Evolutionary conservation across 2,797 vertebrate genomes (phyloP).

Genomic region (Tamandua tetradactyla): DNA sequence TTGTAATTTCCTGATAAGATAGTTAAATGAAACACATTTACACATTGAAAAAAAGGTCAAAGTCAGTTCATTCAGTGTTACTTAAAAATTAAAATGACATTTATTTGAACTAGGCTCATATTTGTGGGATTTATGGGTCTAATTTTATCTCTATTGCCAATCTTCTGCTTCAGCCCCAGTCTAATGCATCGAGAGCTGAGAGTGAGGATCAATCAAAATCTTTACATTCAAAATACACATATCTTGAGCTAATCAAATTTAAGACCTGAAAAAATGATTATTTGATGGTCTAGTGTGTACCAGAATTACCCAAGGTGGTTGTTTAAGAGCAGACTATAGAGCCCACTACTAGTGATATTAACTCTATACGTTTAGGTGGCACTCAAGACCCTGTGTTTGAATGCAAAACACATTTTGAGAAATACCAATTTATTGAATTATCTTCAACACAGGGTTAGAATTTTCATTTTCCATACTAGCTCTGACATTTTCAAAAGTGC

Average conservation of each 20-base stretch:
- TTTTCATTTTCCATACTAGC: not conserved
- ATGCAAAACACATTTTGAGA: not conserved
- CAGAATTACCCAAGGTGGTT: not conserved
- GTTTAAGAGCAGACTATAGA: not conserved
- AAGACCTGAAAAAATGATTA: not conserved
- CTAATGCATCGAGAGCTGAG: not conserved
- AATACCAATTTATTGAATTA: not conserved
- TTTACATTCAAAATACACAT: not conserved
- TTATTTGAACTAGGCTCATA: not conserved
- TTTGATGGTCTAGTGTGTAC: not conserved
- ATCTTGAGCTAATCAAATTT: not conserved
- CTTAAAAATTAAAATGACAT: not conserved
- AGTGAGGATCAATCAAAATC: not conserved
- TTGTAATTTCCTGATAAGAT: not conserved
- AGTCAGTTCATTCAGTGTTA: not conserved
- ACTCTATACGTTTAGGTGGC: not conserved
- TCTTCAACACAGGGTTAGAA: not conserved
- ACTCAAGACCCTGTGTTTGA: not conserved
- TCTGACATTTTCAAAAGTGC: slow-evolving; percentile 1
- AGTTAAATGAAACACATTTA: not conserved
- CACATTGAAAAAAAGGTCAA: not conserved
- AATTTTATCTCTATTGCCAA: not conserved
- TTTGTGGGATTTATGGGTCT: not conserved
- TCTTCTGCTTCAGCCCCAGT: not conserved
- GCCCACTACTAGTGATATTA: not conserved